A percentile compares a stretch with the other conserved stretches of the same genome.
Conservation (phyloP, 2,888 invertebrate species). For the Drosophila pullipes region DNA sequence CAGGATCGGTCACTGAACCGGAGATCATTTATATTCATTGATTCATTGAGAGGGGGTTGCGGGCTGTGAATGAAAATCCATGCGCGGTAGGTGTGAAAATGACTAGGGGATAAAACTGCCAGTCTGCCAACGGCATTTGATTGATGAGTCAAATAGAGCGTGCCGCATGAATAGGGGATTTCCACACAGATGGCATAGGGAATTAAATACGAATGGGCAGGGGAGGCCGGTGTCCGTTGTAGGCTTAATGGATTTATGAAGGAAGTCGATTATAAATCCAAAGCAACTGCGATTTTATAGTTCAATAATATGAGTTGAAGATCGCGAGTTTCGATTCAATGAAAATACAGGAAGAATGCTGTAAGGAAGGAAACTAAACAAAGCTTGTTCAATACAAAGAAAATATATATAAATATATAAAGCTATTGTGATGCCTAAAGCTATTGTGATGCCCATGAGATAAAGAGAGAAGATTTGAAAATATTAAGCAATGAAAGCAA, state of each 20-base stretch:
- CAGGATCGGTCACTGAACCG: constrained; percentile 61
- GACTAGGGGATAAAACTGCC: constrained; percentile 61
- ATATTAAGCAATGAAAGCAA: neutral
- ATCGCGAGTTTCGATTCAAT: neutral
- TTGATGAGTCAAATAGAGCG: constrained; percentile 75
- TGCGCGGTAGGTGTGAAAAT: constrained; percentile 66
- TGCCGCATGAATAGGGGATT: constrained; percentile 71
- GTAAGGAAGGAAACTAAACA: constrained; percentile 4
- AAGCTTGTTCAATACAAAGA: neutral
- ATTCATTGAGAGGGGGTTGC: constrained; percentile 45
- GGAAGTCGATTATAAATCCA: constrained; percentile 59
- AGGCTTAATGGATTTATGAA: constrained; percentile 61
- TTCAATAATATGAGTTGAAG: constrained; percentile 48
- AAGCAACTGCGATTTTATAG: constrained; percentile 46
- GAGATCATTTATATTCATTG: constrained; percentile 72
- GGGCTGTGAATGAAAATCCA: constrained; percentile 33
- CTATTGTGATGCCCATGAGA: neutral
- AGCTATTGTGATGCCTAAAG: neutral
- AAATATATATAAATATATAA: neutral
- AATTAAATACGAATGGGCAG: neutral
- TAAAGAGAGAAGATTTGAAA: neutral
- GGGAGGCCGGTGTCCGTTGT: constrained; percentile 12
- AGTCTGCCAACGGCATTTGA: constrained; percentile 55
- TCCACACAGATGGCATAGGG: constrained; percentile 38
- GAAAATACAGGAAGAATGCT: constrained; percentile 26